phyloP scores from a whole-genome alignment of 2,113 vertebrate species.

The Paradoxurus hermaphroditus region DNA sequence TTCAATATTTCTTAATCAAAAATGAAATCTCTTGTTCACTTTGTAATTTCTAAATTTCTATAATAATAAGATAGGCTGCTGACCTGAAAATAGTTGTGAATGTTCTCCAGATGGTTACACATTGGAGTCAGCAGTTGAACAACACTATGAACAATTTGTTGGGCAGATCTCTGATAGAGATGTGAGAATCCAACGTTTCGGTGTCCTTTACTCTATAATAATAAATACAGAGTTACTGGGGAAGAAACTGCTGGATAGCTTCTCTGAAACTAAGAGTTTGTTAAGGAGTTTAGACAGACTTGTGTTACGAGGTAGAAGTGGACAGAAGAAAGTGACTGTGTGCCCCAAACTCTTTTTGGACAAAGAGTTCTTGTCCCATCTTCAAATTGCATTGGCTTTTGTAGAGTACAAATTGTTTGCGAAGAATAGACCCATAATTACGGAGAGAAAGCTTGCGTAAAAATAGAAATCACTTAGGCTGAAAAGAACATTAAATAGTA shows the following conservation, averaged over 20 bases:
- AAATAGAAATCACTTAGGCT: not conserved
- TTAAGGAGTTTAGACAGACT: not conserved
- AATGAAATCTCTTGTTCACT: not conserved
- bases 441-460: not conserved
- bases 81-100: slow-evolving; percentile 98
- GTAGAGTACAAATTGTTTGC: not conserved
- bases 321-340: not conserved
- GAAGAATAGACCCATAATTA: not conserved
- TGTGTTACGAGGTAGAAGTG: not conserved
- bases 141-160: slow-evolving; percentile 84
- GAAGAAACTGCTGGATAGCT: not conserved
- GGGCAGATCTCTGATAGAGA: slow-evolving; percentile 89
- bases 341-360: not conserved
- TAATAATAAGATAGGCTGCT: not conserved
- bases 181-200: slow-evolving; percentile 92
- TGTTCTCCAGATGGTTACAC: slow-evolving; percentile 95
- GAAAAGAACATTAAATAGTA: not conserved
- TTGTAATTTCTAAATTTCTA: not conserved
- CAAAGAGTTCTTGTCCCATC: not conserved
- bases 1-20: slow-evolving; percentile 8
- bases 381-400: not conserved
- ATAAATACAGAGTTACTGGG: slow-evolving; percentile 61
- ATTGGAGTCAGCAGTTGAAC: slow-evolving; percentile 89
- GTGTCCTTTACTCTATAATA: slow-evolving; percentile 85
- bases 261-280: slow-evolving; percentile 23